Percentiles rank a stretch among this genome's conserved stretches.
Evolutionary conservation across 1,140 invertebrate genomes (phyloP).

Genomic region (Bombus superbus): DNA sequence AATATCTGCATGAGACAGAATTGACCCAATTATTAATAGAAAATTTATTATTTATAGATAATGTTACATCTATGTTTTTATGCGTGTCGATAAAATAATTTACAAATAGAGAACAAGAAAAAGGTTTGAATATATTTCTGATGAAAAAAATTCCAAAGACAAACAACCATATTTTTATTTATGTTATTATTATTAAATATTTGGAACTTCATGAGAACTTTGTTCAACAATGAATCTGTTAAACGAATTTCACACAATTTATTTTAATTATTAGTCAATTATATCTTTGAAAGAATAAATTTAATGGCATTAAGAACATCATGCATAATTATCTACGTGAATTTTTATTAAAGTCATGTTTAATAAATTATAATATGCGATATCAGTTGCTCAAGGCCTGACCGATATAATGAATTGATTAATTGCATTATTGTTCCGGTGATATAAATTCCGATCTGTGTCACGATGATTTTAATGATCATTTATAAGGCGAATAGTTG

Average conservation of each 20-base stretch:
- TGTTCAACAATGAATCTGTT: background rate
- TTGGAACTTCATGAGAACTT: background rate
- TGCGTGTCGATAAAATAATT: too few species aligned
- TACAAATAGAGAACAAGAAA: too few species aligned
- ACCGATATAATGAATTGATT: background rate
- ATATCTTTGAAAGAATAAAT: too few species aligned
- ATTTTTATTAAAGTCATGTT: background rate
- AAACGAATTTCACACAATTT: background rate
- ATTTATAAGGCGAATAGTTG: background rate
- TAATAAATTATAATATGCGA: conserved; percentile 17
- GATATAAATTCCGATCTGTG: conserved; percentile 4
- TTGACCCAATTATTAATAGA: background rate
- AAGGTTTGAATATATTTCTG: too few species aligned
- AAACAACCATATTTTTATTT: too few species aligned
- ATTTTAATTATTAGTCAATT: background rate
- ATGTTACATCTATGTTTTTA: too few species aligned
- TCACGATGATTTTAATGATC: conserved; percentile 3
- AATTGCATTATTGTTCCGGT: background rate
- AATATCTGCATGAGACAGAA: background rate
- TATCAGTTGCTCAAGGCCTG: background rate
- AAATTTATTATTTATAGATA: too few species aligned
- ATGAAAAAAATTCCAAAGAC: too few species aligned
- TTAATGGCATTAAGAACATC: background rate
- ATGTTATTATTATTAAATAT: background rate
- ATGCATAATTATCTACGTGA: background rate